Evolutionary conservation across 2,113 vertebrate genomes (phyloP), one percentile per base, ranked within the genome.

Genomic region (Dicentrarchus labrax): DNA sequence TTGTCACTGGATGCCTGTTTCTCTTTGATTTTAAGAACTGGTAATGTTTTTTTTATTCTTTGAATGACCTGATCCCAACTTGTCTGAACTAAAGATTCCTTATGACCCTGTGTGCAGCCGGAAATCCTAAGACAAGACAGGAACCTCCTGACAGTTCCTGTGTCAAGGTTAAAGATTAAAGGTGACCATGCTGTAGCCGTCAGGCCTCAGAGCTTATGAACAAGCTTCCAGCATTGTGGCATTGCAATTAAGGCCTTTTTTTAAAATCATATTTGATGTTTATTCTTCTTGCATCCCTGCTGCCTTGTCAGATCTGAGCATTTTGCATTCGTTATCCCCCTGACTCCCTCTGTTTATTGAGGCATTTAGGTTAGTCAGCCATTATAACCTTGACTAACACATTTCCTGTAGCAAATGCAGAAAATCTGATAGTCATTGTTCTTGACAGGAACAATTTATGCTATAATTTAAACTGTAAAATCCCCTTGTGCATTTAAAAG

Each of bases 331-430:
- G 45, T 61, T 85, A 70, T 78, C 69, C 78, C 65, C 54, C 62
- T 7, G 67, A 45, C 72, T 88, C 54, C 64, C 8, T 67, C 66
- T 80, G 16, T 75, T 84, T 76, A 73, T 39, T 56, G 48, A 72
- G 41, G 47, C 76, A 62, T 87, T 90, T 71, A 82, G 12, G 51
- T 80, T 66, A 67, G 53, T 81, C 77, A 80, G 78, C 72, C 79
- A 68, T 83, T 84, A 57, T 53, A 89, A 82, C 71, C 84, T 82
- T 78, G 78, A 89, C 82, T 76, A 88, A 89, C 60, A 86, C 50
- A 78, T 86, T 81, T 89, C 59, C 78, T 80, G 61, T 76, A 51
- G 57, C 61, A 60, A 79, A 86, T 82, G 66, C 72, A n/a, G 10
- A 72, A 43, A 82, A 84, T 70, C 36, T 56, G 48, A 65, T 72